Evolutionary conservation across 2,797 vertebrate genomes (phyloP).

Genomic region (Decapterus maruadsi): DNA sequence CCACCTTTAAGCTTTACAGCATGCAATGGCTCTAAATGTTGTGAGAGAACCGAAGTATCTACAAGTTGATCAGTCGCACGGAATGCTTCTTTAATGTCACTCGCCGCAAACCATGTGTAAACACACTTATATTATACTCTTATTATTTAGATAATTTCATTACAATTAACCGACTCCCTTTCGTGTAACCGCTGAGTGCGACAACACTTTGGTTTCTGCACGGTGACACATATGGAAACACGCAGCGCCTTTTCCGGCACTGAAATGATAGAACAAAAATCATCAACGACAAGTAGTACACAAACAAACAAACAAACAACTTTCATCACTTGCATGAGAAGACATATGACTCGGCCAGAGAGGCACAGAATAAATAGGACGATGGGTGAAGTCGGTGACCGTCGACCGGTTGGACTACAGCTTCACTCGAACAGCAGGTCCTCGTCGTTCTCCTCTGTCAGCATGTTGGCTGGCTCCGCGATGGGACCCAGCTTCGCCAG

Average conservation of each 20-base stretch:
- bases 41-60: conserved; percentile 54
- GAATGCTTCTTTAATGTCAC: conserved; percentile 57
- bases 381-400: conserved; percentile 8
- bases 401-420: background rate
- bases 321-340: conserved; percentile 59
- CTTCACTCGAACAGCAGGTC: conserved; percentile 96
- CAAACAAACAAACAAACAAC: conserved; percentile 35
- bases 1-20: conserved; percentile 58
- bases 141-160: conserved; percentile 20
- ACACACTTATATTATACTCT: conserved; percentile 35
- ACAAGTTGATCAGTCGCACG: conserved; percentile 51
- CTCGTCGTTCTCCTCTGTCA: conserved; percentile 94
- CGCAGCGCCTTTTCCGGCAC: conserved; percentile 43
- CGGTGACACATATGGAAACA: conserved; percentile 47
- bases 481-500: conserved; percentile 87
- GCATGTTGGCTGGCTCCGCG: conserved; percentile 91
- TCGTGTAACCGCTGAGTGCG: conserved; percentile 22
- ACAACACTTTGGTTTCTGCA: conserved; percentile 49
- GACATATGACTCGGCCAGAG: conserved; percentile 65
- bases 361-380: conserved; percentile 85
- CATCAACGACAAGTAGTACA: conserved; percentile 72
- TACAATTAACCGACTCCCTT: conserved; percentile 21
- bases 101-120: conserved; percentile 43
- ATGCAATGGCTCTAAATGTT: conserved; percentile 64
- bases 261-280: conserved; percentile 65